Evolutionary conservation across 2,797 vertebrate genomes (phyloP).

Genomic region (Pangasius djambal): DNA sequence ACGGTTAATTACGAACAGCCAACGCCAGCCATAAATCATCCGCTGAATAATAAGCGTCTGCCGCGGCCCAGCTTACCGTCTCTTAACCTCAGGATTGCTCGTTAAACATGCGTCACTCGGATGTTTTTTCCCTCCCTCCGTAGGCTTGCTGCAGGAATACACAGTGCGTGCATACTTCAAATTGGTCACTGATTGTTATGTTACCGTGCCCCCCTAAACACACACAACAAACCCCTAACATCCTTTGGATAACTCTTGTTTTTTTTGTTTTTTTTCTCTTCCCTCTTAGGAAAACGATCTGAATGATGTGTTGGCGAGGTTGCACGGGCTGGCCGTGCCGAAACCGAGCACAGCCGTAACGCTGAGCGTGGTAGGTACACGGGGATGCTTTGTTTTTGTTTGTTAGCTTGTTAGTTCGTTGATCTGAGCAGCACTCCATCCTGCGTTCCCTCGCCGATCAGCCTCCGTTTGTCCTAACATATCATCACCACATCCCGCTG

Average conservation of each 20-base stretch:
- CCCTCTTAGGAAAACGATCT: conserved; percentile 86
- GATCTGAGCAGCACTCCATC: not conserved
- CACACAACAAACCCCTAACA: not conserved
- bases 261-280: not conserved
- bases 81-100: conserved; percentile 74
- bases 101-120: conserved; percentile 72
- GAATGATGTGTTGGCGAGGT: conserved; percentile 89
- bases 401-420: not conserved
- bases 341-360: conserved; percentile 88
- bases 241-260: conserved; percentile 32
- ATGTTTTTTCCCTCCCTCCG: conserved; percentile 60
- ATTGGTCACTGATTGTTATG: conserved; percentile 60
- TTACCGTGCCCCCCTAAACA: conserved; percentile 25
- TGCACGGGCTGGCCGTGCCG: conserved; percentile 90
- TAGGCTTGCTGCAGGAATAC: conserved; percentile 65
- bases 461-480: conserved; percentile 60
- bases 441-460: conserved; percentile 61
- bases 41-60: conserved; percentile 73
- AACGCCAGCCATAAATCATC: conserved; percentile 71
- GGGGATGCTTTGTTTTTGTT: not conserved
- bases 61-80: conserved; percentile 66
- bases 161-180: conserved; percentile 54
- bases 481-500: conserved; percentile 62
- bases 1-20: conserved; percentile 76
- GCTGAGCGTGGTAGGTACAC: conserved; percentile 89